A percentile compares a stretch with the other conserved stretches of the same genome.
phyloP scores from a whole-genome alignment of 53 echinoderm and acorn worm genomes.

The Zoroaster sp. region DNA sequence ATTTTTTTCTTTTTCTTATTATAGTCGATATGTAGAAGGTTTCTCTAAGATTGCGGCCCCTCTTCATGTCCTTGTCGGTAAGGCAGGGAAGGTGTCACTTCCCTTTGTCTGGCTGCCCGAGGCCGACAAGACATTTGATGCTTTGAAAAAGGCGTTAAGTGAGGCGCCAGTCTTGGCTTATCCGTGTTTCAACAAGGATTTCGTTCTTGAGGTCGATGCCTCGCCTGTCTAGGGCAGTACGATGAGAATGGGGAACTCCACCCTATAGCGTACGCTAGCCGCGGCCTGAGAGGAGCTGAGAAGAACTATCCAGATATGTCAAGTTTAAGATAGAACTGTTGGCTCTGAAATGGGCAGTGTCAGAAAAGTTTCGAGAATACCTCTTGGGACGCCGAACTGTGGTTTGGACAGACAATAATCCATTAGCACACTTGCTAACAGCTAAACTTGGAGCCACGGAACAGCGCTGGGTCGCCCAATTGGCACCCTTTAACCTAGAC shows the following conservation, averaged over 20 bases:
- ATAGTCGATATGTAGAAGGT: neutral
- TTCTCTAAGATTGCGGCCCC: neutral
- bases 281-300: conserved; percentile 33
- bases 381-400: neutral
- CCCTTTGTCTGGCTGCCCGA: neutral
- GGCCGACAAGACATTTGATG: neutral
- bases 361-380: conserved; percentile 34
- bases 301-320: conserved; percentile 41
- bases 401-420: conserved; percentile 36
- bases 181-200: neutral
- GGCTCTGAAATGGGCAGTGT: conserved; percentile 43
- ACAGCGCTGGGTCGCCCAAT: conserved; percentile 27
- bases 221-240: neutral
- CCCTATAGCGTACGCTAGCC: conserved; percentile 10
- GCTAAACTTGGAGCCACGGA: conserved; percentile 48
- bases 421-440: conserved; percentile 18
- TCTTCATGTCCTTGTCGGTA: neutral
- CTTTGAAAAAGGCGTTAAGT: neutral
- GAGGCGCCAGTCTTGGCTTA: neutral
- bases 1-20: neutral
- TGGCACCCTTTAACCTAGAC: conserved; percentile 40
- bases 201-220: conserved; percentile 1
- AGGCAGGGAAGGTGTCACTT: neutral
- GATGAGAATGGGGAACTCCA: neutral
- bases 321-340: conserved; percentile 45